These are phyloP conservation scores for Scrobipalpa costella DNA, from an alignment of 2,888 invertebrate species.

Conservation along the genomic window DNA sequence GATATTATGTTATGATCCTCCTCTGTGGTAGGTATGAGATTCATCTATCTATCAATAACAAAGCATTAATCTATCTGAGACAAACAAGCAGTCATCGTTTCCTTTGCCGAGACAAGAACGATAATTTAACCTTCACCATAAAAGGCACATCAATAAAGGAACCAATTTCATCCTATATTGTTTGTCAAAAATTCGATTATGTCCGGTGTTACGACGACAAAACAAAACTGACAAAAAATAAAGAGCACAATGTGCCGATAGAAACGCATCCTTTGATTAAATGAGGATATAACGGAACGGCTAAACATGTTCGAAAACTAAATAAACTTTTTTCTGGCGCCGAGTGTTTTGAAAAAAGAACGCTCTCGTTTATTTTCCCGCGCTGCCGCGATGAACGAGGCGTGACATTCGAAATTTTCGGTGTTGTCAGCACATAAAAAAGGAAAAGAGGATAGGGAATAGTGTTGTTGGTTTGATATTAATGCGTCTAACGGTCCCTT, in stretches of 20 bases:
- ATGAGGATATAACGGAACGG: slow-evolving; percentile 66
- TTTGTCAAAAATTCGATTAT: slow-evolving; percentile 78
- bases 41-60: slow-evolving; percentile 32
- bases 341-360: slow-evolving; percentile 54
- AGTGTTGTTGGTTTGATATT: slow-evolving; percentile 70
- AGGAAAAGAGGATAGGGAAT: slow-evolving; percentile 59
- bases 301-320: slow-evolving; percentile 59
- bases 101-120: slow-evolving; percentile 47
- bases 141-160: slow-evolving; percentile 66
- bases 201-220: slow-evolving; percentile 64
- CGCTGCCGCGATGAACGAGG: slow-evolving; percentile 72
- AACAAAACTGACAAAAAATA: slow-evolving; percentile 52
- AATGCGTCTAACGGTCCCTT: slow-evolving; percentile 75
- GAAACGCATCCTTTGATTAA: slow-evolving; percentile 63
- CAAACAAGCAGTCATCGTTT: slow-evolving; percentile 35
- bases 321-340: slow-evolving; percentile 65
- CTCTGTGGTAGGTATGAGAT: slow-evolving; percentile 29
- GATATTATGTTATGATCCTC: no score
- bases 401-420: slow-evolving; percentile 77
- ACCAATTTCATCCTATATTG: slow-evolving; percentile 76
- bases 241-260: slow-evolving; percentile 46
- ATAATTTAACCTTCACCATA: slow-evolving; percentile 56
- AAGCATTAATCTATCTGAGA: slow-evolving; percentile 34
- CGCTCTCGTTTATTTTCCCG: slow-evolving; percentile 70
- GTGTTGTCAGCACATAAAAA: slow-evolving; percentile 69